phyloP scores from a whole-genome alignment of 2,797 vertebrate species.

The Harpagifer antarcticus region DNA sequence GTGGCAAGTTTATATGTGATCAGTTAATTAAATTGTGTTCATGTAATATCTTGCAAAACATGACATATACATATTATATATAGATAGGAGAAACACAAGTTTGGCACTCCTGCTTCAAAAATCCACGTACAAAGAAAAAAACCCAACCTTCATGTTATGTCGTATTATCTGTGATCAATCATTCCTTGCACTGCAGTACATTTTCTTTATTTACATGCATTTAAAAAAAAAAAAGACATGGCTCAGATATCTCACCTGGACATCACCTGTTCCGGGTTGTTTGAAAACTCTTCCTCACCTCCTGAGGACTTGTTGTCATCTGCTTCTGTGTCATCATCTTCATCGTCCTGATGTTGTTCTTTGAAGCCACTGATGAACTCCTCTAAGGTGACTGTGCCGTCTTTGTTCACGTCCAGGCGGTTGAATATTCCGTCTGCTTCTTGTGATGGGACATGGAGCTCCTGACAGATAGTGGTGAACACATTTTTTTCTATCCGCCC shows the following conservation, averaged over 20 bases:
- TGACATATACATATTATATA: too few species aligned
- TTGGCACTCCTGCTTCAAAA: not conserved
- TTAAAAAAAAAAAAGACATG: not conserved
- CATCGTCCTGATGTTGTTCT: constrained; percentile 20
- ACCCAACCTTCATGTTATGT: not conserved
- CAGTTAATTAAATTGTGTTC: too few species aligned
- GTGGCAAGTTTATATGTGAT: too few species aligned
- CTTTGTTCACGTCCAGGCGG: constrained; percentile 54
- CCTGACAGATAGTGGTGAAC: constrained; percentile 65
- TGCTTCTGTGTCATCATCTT: not conserved
- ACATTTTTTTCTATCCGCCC: constrained; percentile 64
- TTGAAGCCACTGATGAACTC: constrained; percentile 69
- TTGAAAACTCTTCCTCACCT: constrained; percentile 4
- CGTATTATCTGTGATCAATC: not conserved
- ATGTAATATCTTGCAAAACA: too few species aligned
- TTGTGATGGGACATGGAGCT: constrained; percentile 38
- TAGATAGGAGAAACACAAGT: too few species aligned
- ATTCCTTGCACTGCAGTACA: not conserved
- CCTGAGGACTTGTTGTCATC: not conserved
- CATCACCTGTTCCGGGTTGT: constrained; percentile 2
- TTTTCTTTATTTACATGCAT: not conserved
- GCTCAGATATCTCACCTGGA: constrained; percentile 52
- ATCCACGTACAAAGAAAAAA: not conserved
- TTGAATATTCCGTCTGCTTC: constrained; percentile 63
- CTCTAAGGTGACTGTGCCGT: constrained; percentile 62